phyloP scores from a whole-genome alignment of 2,888 invertebrate species.

The Eulithis testata region DNA sequence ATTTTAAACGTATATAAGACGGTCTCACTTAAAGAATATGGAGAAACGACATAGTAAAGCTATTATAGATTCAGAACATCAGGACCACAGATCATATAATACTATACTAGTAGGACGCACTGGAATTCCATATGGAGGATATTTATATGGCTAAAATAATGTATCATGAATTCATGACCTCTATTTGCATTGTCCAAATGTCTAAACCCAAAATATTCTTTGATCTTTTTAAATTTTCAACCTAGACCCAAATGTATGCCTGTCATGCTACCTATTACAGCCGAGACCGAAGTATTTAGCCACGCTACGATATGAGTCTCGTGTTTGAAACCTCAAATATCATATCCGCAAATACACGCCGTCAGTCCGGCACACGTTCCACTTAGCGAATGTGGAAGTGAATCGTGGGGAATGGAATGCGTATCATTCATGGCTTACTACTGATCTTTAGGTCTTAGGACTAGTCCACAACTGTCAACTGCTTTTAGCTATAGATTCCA shows the following conservation, averaged over 20 bases:
- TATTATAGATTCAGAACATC: too few species aligned
- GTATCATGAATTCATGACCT: too few species aligned
- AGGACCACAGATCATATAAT: too few species aligned
- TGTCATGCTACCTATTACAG: constrained; percentile 2
- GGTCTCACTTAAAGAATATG: too few species aligned
- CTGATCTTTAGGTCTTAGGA: constrained; percentile 17
- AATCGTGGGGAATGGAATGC: constrained; percentile 25
- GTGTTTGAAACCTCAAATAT: constrained; percentile 33
- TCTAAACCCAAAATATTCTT: too few species aligned
- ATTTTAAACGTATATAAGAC: too few species aligned
- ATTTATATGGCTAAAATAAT: too few species aligned
- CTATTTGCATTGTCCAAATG: too few species aligned
- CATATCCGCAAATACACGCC: constrained; percentile 35
- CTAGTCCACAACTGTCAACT: constrained; percentile 2
- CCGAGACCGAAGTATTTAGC: constrained; percentile 1
- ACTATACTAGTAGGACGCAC: too few species aligned
- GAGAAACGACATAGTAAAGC: too few species aligned
- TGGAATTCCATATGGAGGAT: too few species aligned
- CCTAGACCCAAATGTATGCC: neutral
- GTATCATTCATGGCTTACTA: constrained; percentile 28
- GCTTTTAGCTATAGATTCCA: neutral
- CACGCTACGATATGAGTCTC: constrained; percentile 1
- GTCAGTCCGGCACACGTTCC: constrained; percentile 20
- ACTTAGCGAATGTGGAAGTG: constrained; percentile 33
- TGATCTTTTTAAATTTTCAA: too few species aligned